phyloP scores from a whole-genome alignment of 2,888 invertebrate species.

The Anodontia alba region DNA sequence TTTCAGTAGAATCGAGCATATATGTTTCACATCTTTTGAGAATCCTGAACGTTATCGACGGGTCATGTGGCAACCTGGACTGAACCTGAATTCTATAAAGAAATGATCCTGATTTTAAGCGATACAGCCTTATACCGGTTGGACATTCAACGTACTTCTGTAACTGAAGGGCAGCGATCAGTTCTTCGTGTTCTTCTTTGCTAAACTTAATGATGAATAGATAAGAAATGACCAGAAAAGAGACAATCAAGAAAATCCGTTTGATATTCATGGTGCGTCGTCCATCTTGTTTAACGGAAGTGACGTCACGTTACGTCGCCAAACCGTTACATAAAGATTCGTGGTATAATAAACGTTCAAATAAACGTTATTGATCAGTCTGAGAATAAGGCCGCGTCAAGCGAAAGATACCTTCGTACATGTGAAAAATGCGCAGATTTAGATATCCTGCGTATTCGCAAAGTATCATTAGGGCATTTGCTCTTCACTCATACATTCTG shows the following conservation, averaged over 20 bases:
- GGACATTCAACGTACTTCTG: conserved; percentile 37
- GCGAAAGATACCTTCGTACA: no score
- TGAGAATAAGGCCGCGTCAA: no score
- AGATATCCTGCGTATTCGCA: no score
- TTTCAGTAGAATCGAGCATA: background rate
- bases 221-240: conserved; percentile 25
- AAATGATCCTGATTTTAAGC: conserved; percentile 7
- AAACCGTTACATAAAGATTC: background rate
- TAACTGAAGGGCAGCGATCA: background rate
- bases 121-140: conserved; percentile 35
- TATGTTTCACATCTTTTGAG: conserved; percentile 34
- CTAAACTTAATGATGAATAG: conserved; percentile 22
- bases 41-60: background rate
- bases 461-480: no score
- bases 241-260: background rate
- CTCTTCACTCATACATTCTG: no score
- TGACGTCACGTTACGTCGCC: conserved; percentile 26
- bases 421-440: no score
- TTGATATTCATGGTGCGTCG: background rate
- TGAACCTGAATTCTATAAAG: conserved; percentile 42
- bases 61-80: conserved; percentile 36
- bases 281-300: conserved; percentile 37
- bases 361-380: no score
- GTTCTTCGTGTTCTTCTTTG: conserved; percentile 18
- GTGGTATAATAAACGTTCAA: background rate